Percentiles rank a stretch among this genome's conserved stretches.
These are phyloP conservation scores for Drosophila diplacantha DNA, from an alignment of 2,888 invertebrate species.

Conservation along the genomic window DNA sequence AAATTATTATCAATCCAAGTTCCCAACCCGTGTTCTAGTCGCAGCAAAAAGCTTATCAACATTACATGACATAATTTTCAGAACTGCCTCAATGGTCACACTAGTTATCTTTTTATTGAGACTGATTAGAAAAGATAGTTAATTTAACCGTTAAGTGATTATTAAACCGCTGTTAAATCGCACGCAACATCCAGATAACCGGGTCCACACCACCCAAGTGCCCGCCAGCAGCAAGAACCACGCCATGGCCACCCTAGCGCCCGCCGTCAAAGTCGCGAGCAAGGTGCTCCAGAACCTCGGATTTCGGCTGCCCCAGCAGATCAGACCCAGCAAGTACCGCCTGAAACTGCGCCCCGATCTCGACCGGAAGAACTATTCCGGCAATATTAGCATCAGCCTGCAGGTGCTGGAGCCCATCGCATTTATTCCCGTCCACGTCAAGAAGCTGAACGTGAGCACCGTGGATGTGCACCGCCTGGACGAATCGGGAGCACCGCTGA, in stretches of 20 bases:
- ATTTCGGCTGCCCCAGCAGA: constrained; percentile 81
- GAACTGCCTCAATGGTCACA: background rate
- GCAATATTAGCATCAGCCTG: constrained; percentile 80
- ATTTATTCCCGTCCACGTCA: constrained; percentile 79
- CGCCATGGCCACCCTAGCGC: constrained; percentile 53
- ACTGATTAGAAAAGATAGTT: constrained; percentile 16
- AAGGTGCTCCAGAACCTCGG: constrained; percentile 74
- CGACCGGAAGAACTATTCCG: constrained; percentile 80
- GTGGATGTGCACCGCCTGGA: constrained; percentile 74
- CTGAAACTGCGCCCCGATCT: constrained; percentile 83
- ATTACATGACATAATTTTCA: constrained; percentile 1
- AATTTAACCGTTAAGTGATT: constrained; percentile 14
- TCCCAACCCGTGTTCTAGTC: background rate
- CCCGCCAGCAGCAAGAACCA: constrained; percentile 38
- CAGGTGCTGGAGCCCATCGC: constrained; percentile 77
- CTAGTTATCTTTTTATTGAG: constrained; percentile 13
- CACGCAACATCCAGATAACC: constrained; percentile 44
- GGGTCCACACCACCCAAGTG: constrained; percentile 50
- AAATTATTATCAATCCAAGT: background rate
- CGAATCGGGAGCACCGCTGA: constrained; percentile 56
- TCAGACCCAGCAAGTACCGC: constrained; percentile 82
- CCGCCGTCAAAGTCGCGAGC: constrained; percentile 69
- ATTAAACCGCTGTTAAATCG: constrained; percentile 8
- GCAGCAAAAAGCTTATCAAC: background rate
- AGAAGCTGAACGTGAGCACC: constrained; percentile 78